Base-by-base conservation (phyloP, 2,888 invertebrate genomes). In the Drosophila seclusa region DNA sequence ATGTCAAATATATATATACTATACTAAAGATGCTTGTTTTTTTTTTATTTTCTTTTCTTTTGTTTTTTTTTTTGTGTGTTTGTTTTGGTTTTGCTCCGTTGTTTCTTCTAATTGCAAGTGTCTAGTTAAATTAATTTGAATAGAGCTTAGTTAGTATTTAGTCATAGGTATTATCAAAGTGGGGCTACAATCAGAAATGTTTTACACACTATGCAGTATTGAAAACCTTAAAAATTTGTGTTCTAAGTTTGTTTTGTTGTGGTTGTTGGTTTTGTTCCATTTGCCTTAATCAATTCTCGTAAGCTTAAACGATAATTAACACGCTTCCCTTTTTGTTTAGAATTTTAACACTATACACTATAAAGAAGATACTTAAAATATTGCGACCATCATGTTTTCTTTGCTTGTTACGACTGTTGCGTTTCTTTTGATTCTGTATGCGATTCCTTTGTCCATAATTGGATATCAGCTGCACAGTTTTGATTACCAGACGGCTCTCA, bases 301-400 rank as follows among this genome's bases (percentile, higher is more conserved):
- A 74, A 72, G 73, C 75, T 87, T 89, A 86, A 73, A 87, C 87
- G 72, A 83, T 83, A 85, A 78, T 86, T 83, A 90, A 90, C 89
- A 87, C 71, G 73, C 68, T 76, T 70, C 54, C 59, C 36, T 24
- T 66, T 69, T 70, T 77, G 66, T 76, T 86, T 77, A 68, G 72
- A 87, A 71, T 71, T 78, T 89, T 87, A 89, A 90, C 90, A 90
- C 90, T 91, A 90, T 87, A 90, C 90, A 86, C 90, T 89, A 86
- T 84, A 76, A 90, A 85, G 82, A 89, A 64, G 90, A 69, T 90
- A 73, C 91, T 86, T 90, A 90, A 90, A 82, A 76, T 86, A 86
- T 87, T 91, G 90, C 91, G 90, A 90, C 91, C 90, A 88, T 91
- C 78, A 80, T 80, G 68, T 82, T 83, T 76, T 82, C 73, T 74